Percentiles rank a stretch among this genome's conserved stretches.
phyloP scores from a whole-genome alignment of 2,888 invertebrate genomes.

The Patella pellucida region DNA sequence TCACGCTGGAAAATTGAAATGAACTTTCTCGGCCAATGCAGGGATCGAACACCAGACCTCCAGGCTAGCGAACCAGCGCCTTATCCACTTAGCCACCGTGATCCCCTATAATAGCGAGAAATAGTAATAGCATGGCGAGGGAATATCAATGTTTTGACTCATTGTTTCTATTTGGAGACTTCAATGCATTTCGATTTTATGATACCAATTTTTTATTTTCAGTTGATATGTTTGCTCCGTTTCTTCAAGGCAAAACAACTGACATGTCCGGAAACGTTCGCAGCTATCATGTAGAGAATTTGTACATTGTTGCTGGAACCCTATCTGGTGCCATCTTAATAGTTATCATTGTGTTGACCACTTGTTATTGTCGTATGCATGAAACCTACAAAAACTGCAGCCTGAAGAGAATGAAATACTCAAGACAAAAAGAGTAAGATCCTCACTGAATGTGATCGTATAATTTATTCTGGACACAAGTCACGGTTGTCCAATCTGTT shows the following conservation, averaged over 20 bases:
- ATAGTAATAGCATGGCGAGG: no score
- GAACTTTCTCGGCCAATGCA: no score
- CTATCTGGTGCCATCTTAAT: slow-evolving; percentile 82
- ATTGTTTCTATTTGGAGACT: no score
- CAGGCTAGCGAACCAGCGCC: no score
- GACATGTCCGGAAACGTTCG: slow-evolving; percentile 28
- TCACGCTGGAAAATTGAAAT: no score
- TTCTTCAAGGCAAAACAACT: slow-evolving; percentile 40
- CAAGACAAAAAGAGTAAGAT: slow-evolving; percentile 36
- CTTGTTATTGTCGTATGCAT: slow-evolving; percentile 85
- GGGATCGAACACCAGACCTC: no score
- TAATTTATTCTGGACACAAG: no score
- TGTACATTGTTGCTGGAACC: slow-evolving; percentile 84
- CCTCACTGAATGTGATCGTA: background rate
- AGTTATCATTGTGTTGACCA: slow-evolving; percentile 82
- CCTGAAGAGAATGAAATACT: slow-evolving; percentile 28
- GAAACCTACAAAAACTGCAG: slow-evolving; percentile 73
- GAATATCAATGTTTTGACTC: no score
- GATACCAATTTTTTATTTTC: slow-evolving; percentile 18
- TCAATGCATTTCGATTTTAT: no score
- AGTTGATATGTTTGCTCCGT: slow-evolving; percentile 56
- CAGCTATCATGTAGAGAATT: slow-evolving; percentile 77
- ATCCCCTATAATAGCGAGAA: no score
- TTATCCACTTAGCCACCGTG: no score
- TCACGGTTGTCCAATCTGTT: no score